Evolutionary conservation across 2,888 invertebrate genomes (phyloP).

Genomic region (Netelia fuscicornis): DNA sequence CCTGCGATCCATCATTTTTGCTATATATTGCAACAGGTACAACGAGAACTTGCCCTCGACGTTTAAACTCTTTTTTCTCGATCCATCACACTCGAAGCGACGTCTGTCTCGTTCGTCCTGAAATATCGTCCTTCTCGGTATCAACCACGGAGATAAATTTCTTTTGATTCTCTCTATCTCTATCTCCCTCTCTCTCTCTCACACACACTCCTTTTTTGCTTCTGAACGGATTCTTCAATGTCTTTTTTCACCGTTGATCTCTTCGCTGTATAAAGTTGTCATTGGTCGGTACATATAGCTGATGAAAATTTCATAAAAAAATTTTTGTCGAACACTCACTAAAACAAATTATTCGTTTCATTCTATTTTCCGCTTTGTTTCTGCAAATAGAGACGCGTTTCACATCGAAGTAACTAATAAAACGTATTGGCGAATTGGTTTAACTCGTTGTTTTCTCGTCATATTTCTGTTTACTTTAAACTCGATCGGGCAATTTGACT

Average conservation of each 20-base stretch:
- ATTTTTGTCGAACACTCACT: conserved; percentile 13
- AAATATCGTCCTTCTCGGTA: conserved; percentile 15
- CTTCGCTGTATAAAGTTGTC: neutral
- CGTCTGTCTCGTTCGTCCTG: neutral
- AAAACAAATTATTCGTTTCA: conserved; percentile 2
- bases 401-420: conserved; percentile 1
- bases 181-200: neutral
- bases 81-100: conserved; percentile 30
- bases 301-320: neutral
- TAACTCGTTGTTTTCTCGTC: neutral
- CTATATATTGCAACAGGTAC: conserved; percentile 45
- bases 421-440: neutral
- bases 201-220: neutral
- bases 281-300: neutral
- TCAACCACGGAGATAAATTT: conserved; percentile 9
- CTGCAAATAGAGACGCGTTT: neutral
- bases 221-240: neutral
- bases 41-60: conserved; percentile 7
- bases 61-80: conserved; percentile 20
- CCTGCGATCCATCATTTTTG: conserved; percentile 19
- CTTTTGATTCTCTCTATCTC: conserved; percentile 3
- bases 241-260: neutral
- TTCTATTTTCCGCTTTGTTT: neutral
- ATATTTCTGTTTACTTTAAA: neutral
- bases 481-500: no score